A percentile compares a stretch with the other conserved stretches of the same genome.
These are phyloP conservation scores for Carpatolechia fugitivella DNA, from an alignment of 2,888 invertebrate species.

Conservation along the genomic window DNA sequence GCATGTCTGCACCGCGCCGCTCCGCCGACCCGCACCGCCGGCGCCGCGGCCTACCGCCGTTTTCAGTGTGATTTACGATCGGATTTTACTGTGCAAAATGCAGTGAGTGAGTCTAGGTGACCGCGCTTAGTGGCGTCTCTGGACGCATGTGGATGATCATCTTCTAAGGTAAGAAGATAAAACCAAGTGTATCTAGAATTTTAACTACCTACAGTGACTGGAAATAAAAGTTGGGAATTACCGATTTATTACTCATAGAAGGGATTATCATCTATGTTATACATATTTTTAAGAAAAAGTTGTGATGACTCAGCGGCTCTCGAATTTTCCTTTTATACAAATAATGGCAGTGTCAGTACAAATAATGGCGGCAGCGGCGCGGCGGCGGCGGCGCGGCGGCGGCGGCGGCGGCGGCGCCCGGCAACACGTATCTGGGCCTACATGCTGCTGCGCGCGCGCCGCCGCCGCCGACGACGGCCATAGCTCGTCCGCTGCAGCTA, in stretches of 20 bases:
- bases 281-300: too few species aligned
- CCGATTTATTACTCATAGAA: not conserved
- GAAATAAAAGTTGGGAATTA: not conserved
- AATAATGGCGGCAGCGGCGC: slow-evolving; percentile 42
- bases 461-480: slow-evolving; percentile 22
- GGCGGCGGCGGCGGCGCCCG: slow-evolving; percentile 29
- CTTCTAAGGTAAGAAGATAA: slow-evolving; percentile 53
- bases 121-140: slow-evolving; percentile 39
- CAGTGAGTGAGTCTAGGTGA: slow-evolving; percentile 53
- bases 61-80: slow-evolving; percentile 62
- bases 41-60: slow-evolving; percentile 38
- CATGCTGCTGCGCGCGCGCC: slow-evolving; percentile 22
- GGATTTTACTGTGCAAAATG: slow-evolving; percentile 66
- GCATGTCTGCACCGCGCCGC: slow-evolving; percentile 29
- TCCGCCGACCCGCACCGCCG: slow-evolving; percentile 26
- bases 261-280: too few species aligned
- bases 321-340: slow-evolving; percentile 72
- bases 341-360: slow-evolving; percentile 54
- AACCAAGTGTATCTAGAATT: not conserved
- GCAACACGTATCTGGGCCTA: slow-evolving; percentile 39
- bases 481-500: slow-evolving; percentile 37
- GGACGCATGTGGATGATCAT: slow-evolving; percentile 43
- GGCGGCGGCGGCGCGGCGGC: slow-evolving; percentile 23
- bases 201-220: not conserved
- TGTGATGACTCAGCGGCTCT: slow-evolving; percentile 65